Percentiles rank a stretch among this genome's conserved stretches.
These are phyloP conservation scores for Adelosebastes latens DNA, from an alignment of 2,797 vertebrate species.

Conservation along the genomic window DNA sequence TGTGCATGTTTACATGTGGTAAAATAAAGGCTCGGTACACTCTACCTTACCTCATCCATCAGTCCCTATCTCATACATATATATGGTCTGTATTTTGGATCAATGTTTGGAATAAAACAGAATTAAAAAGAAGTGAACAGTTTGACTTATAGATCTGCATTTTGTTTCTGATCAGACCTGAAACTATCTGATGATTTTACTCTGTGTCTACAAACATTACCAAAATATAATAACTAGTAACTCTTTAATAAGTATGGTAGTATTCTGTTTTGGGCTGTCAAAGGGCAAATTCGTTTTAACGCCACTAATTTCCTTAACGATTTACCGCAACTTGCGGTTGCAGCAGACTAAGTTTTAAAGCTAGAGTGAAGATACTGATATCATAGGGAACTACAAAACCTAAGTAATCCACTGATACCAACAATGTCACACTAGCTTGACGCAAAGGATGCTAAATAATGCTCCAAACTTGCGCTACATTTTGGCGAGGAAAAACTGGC, in stretches of 20 bases:
- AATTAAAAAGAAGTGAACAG: neutral
- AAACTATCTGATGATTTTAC: neutral
- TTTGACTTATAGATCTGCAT: neutral
- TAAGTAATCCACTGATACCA: no score
- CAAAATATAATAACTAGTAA: neutral
- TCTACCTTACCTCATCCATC: neutral
- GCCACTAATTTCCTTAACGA: no score
- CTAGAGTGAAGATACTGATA: no score
- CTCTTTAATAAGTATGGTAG: neutral
- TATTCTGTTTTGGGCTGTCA: neutral
- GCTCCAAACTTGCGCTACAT: no score
- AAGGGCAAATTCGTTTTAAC: no score
- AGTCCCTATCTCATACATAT: neutral
- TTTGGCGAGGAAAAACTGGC: no score
- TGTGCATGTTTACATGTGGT: neutral
- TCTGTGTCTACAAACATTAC: neutral
- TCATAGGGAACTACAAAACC: no score
- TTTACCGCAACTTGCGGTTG: no score
- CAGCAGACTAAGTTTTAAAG: no score
- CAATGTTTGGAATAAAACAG: neutral
- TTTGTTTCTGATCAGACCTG: neutral
- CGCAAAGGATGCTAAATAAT: no score
- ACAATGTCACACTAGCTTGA: no score
- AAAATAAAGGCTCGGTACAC: neutral
- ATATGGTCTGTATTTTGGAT: neutral